Percentiles rank a stretch among this genome's conserved stretches.
phyloP scores from a whole-genome alignment of 2,888 invertebrate species.

The Idaea biselata region DNA sequence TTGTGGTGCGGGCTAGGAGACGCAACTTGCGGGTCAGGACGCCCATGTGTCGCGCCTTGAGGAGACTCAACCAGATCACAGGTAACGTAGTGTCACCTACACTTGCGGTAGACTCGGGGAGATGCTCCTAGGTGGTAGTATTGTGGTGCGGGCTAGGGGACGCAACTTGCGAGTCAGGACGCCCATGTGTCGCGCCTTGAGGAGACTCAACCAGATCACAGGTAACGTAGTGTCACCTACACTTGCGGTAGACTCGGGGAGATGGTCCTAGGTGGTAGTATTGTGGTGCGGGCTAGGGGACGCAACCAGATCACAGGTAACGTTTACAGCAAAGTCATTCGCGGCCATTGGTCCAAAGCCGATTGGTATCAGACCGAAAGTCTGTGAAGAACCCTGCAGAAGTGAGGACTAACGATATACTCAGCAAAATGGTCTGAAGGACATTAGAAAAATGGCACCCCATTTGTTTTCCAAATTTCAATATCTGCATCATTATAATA shows the following conservation, averaged over 20 bases:
- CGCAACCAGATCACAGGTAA: conserved; percentile 93
- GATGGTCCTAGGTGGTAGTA: conserved; percentile 91
- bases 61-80: conserved; percentile 92
- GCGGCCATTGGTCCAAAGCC: too few relatives aligned
- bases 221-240: conserved; percentile 79
- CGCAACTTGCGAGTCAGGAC: conserved; percentile 93
- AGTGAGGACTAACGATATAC: conserved; percentile 90
- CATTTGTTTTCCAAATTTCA: too few relatives aligned
- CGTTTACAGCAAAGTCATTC: too few relatives aligned
- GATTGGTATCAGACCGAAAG: too few relatives aligned
- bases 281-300: conserved; percentile 90
- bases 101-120: conserved; percentile 92
- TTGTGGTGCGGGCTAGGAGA: conserved; percentile 90
- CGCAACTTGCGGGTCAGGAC: conserved; percentile 93
- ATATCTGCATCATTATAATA: too few relatives aligned
- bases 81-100: conserved; percentile 79
- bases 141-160: conserved; percentile 90
- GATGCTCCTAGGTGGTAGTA: conserved; percentile 91
- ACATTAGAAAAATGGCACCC: too few relatives aligned
- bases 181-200: conserved; percentile 93
- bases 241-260: conserved; percentile 92
- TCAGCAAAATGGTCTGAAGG: conserved; percentile 69
- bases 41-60: conserved; percentile 93
- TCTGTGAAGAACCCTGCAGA: conserved; percentile 81
- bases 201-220: conserved; percentile 92